A percentile compares a stretch with the other conserved stretches of the same genome.
These are phyloP conservation scores for Drosophila ironensis DNA, from an alignment of 1,140 invertebrate species.

Conservation along the genomic window DNA sequence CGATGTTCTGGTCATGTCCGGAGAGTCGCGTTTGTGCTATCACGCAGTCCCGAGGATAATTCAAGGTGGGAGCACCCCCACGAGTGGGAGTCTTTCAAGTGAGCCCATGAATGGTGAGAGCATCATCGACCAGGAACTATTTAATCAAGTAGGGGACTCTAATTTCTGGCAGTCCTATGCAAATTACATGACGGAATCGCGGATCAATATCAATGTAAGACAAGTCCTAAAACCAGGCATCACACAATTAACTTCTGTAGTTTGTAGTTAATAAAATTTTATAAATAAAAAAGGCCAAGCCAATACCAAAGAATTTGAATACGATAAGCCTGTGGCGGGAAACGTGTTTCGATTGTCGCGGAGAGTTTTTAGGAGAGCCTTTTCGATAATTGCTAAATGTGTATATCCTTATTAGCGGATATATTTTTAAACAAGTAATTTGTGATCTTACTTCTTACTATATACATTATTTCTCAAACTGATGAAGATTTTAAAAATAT, in stretches of 20 bases:
- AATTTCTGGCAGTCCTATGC: slow-evolving; percentile 84
- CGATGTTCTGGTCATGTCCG: slow-evolving; percentile 93
- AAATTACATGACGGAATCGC: slow-evolving; percentile 84
- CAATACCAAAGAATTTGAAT: too few species aligned
- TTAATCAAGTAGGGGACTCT: slow-evolving; percentile 66
- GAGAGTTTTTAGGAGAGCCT: too few species aligned
- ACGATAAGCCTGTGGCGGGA: too few species aligned
- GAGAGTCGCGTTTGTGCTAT: slow-evolving; percentile 88
- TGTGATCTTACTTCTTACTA: too few species aligned
- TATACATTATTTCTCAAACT: too few species aligned
- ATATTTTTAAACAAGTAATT: too few species aligned
- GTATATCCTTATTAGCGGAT: too few species aligned
- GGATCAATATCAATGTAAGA: slow-evolving; percentile 90
- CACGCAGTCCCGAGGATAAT: slow-evolving; percentile 93
- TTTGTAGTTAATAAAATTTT: background rate
- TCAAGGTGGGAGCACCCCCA: slow-evolving; percentile 68
- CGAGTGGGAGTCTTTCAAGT: slow-evolving; percentile 78
- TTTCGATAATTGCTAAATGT: too few species aligned
- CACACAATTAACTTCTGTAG: background rate
- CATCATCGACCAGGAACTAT: slow-evolving; percentile 42
- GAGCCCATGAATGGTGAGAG: background rate
- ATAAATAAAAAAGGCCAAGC: too few species aligned
- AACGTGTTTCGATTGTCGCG: too few species aligned
- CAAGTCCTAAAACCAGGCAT: slow-evolving; percentile 82
- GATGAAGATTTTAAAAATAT: too few species aligned